Conservation (phyloP, 2,113 vertebrate genomes). For the Cebus imitator region DNA sequence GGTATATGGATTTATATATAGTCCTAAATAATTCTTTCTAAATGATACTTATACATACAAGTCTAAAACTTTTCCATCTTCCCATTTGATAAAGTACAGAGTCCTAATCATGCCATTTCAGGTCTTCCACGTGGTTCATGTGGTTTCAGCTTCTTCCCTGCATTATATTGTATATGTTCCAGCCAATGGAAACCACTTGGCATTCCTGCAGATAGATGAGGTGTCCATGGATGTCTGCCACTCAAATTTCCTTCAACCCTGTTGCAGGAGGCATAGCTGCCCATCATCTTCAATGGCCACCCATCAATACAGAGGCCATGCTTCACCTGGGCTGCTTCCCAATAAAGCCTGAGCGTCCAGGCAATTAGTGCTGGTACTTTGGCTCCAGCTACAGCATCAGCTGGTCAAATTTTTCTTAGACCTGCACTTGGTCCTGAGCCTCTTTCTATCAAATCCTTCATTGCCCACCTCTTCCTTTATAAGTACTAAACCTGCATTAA, state of each 20-base stretch:
- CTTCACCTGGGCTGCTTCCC: not conserved
- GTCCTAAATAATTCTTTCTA: not conserved
- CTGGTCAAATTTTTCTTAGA: not conserved
- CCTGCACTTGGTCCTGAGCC: not conserved
- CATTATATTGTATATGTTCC: not conserved
- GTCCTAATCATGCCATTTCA: not conserved
- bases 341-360: no score
- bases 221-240: not conserved
- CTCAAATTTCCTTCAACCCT: not conserved
- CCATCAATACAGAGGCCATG: not conserved
- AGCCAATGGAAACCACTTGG: not conserved
- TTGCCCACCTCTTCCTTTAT: not conserved
- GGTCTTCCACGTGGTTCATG: not conserved
- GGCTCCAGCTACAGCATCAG: not conserved
- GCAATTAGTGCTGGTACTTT: accelerated
- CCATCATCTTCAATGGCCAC: accelerated
- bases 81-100: not conserved
- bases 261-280: not conserved
- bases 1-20: not conserved
- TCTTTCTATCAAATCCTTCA: not conserved
- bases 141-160: not conserved
- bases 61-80: not conserved
- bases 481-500: not conserved
- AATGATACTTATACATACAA: not conserved
- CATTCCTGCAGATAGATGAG: not conserved